Percentiles rank a stretch among this genome's conserved stretches.
Conservation (phyloP, 2,113 vertebrate species). For the Coptodon bakossiorum region DNA sequence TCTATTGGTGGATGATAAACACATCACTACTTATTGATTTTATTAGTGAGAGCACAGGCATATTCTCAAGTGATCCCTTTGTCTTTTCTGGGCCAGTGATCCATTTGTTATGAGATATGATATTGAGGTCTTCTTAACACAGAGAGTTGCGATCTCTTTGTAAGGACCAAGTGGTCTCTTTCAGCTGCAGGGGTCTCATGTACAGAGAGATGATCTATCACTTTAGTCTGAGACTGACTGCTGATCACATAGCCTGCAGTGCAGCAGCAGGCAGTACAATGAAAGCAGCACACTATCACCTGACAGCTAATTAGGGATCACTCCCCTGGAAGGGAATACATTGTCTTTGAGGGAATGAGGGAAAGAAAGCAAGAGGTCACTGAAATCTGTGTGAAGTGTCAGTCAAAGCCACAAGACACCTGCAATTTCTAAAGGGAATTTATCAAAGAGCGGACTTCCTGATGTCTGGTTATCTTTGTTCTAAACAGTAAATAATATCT, state of each 20-base stretch:
- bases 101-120: slow-evolving; percentile 62
- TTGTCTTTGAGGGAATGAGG: slow-evolving; percentile 63
- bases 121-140: slow-evolving; percentile 50
- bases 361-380: slow-evolving; percentile 59
- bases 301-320: slow-evolving; percentile 75
- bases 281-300: slow-evolving; percentile 61
- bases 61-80: slow-evolving; percentile 30
- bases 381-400: slow-evolving; percentile 65
- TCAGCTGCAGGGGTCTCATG: slow-evolving; percentile 49
- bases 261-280: slow-evolving; percentile 52
- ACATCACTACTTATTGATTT: slow-evolving; percentile 18
- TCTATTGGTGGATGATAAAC: slow-evolving; percentile 1
- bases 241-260: slow-evolving; percentile 67
- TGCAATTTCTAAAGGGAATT: slow-evolving; percentile 18
- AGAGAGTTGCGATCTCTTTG: slow-evolving; percentile 60
- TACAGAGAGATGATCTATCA: slow-evolving; percentile 63
- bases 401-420: slow-evolving; percentile 63
- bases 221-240: slow-evolving; percentile 57
- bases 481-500: not conserved
- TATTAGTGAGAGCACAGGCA: slow-evolving; percentile 22
- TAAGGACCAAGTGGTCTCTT: slow-evolving; percentile 67
- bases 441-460: not conserved
- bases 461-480: not conserved
- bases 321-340: slow-evolving; percentile 66
- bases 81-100: slow-evolving; percentile 27